Base-by-base conservation (phyloP, 23 tunicate species). In the Botrylloides violaceus region DNA sequence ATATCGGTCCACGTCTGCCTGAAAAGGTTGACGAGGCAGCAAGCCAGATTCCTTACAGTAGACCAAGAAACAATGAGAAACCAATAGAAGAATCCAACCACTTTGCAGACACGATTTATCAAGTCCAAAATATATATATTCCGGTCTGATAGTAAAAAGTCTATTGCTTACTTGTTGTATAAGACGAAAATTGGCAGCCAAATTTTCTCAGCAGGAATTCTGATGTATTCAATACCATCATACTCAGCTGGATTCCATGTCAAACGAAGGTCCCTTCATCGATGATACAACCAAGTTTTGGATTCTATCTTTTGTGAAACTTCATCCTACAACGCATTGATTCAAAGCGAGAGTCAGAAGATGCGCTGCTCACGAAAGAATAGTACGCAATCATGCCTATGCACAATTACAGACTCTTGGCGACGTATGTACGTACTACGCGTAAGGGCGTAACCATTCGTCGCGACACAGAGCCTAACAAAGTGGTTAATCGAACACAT, bases 81-180 rank as follows among this genome's bases (percentile, higher is more conserved):
- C n/a, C n/a, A n/a, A n/a, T n/a, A n/a, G n/a, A n/a, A n/a, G n/a
- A n/a, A n/a, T n/a, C n/a, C n/a, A n/a, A n/a, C n/a, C n/a, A n/a
- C n/a, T n/a, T n/a, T n/a, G n/a, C n/a, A n/a, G n/a, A n/a, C n/a
- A n/a, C n/a, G n/a, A n/a, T n/a, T n/a, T n/a, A n/a, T n/a, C n/a
- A n/a, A n/a, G n/a, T n/a, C n/a, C n/a, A n/a, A n/a, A n/a, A n/a
- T n/a, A n/a, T n/a, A n/a, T n/a, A n/a, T n/a, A n/a, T n/a, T n/a
- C n/a, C n/a, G n/a, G n/a, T n/a, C n/a, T n/a, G n/a, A n/a, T n/a
- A n/a, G n/a, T n/a, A n/a, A n/a, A n/a, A n/a, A n/a, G n/a, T n/a
- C n/a, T n/a, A n/a, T n/a, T n/a, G n/a, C 85, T 66, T 68, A 87
- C 96, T 92, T 92, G 76, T 92, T 92, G 62, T 92, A 92, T 4